phyloP scores from a whole-genome alignment of 1,140 invertebrate species.

The Dendrolimus punctatus region DNA sequence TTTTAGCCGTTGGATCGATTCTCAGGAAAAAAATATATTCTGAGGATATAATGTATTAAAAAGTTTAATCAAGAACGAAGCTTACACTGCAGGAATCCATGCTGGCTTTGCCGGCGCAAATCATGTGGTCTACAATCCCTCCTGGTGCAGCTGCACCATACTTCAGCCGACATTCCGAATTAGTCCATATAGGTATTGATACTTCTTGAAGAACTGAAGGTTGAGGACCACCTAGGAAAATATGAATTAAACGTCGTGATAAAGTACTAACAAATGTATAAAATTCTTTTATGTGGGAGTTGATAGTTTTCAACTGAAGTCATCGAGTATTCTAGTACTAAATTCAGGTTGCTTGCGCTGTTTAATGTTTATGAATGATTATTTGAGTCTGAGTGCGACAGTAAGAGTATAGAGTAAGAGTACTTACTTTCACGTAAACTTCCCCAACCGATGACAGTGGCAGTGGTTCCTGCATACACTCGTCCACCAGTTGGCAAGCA shows the following conservation, averaged over 20 bases:
- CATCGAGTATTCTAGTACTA: too few species aligned
- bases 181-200: conserved; percentile 87
- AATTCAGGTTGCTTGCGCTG: too few species aligned
- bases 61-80: too few species aligned
- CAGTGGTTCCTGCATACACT: conserved; percentile 78
- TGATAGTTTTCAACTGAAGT: too few species aligned
- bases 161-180: conserved; percentile 82
- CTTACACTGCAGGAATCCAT: conserved; percentile 93
- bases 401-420: conserved; percentile 9
- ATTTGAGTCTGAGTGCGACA: conserved; percentile 7
- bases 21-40: too few species aligned
- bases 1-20: too few species aligned
- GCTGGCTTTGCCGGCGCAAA: conserved; percentile 86
- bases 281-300: too few species aligned
- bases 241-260: neutral
- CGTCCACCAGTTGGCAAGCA: conserved; percentile 81
- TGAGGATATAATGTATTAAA: too few species aligned
- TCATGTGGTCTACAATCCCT: conserved; percentile 89
- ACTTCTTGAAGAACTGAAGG: conserved; percentile 87
- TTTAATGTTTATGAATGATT: neutral
- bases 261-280: too few species aligned
- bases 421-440: conserved; percentile 83
- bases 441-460: conserved; percentile 90
- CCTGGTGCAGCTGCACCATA: conserved; percentile 90
- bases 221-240: conserved; percentile 81